These are phyloP conservation scores for Chironomus striatipennis DNA, from an alignment of 1,140 invertebrate genomes.

Conservation along the genomic window DNA sequence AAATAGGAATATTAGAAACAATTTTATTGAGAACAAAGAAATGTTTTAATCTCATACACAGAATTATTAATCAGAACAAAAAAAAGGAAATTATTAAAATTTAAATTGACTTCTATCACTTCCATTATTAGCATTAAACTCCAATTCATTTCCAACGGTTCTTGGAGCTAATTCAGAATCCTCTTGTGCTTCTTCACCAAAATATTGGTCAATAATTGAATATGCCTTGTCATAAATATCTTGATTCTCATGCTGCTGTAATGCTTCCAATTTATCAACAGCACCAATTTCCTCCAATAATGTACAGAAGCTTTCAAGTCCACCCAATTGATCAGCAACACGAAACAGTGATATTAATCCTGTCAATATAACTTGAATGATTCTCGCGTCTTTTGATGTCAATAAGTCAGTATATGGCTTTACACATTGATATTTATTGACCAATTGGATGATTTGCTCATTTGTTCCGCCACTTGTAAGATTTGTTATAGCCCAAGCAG, in stretches of 20 bases:
- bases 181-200: slow-evolving; percentile 48
- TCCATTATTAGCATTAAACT: slow-evolving; percentile 30
- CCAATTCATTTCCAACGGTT: slow-evolving; percentile 36
- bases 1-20: no score
- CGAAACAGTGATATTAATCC: slow-evolving; percentile 75
- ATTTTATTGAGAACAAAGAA: no score
- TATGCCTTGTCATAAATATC: slow-evolving; percentile 83
- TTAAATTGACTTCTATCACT: neutral
- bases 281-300: slow-evolving; percentile 82
- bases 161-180: slow-evolving; percentile 39
- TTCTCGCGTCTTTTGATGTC: slow-evolving; percentile 65
- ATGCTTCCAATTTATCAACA: slow-evolving; percentile 84
- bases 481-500: slow-evolving; percentile 97
- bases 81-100: neutral
- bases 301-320: slow-evolving; percentile 65
- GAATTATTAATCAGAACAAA: neutral
- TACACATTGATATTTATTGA: slow-evolving; percentile 71
- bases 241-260: slow-evolving; percentile 95
- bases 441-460: slow-evolving; percentile 73
- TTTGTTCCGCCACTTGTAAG: slow-evolving; percentile 89
- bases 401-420: slow-evolving; percentile 78
- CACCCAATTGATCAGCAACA: slow-evolving; percentile 56
- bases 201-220: slow-evolving; percentile 75
- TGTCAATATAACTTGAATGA: slow-evolving; percentile 77
- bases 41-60: no score